A percentile compares a stretch with the other conserved stretches of the same genome.
phyloP scores from a whole-genome alignment of 2,113 vertebrate species.

The Acrocephalus arundinaceus region DNA sequence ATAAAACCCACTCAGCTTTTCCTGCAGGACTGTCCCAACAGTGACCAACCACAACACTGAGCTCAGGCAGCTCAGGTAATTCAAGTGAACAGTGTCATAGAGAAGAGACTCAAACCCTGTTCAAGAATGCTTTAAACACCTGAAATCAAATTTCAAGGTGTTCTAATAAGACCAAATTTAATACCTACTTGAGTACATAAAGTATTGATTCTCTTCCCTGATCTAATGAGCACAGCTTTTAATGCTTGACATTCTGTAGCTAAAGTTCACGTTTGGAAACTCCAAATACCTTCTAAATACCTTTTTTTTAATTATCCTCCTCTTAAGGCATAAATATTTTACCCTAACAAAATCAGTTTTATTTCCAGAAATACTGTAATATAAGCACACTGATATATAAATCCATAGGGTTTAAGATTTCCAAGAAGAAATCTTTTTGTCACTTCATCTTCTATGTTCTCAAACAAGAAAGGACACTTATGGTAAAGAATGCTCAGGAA shows the following conservation, averaged over 20 bases:
- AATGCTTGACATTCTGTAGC: rapidly evolving
- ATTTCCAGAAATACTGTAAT: background rate
- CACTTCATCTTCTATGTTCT: background rate
- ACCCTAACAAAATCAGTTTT: background rate
- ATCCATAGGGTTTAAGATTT: background rate
- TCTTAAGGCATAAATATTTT: background rate
- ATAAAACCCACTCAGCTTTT: background rate
- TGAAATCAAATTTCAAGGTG: background rate
- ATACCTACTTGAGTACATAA: background rate
- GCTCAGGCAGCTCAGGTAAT: background rate
- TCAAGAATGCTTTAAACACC: background rate
- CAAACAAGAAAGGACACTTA: background rate
- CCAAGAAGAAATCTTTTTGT: background rate
- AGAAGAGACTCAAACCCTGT: background rate
- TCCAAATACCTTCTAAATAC: background rate
- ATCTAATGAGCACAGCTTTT: background rate
- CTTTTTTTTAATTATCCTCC: background rate
- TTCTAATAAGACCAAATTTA: background rate
- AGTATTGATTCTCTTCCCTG: background rate
- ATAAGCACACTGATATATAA: background rate
- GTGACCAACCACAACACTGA: rapidly evolving
- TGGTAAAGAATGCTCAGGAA: background rate
- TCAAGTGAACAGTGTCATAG: background rate
- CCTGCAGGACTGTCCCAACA: background rate
- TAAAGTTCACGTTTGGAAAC: background rate